These are phyloP conservation scores for Lindbergichthys nudifrons DNA, from an alignment of 2,797 vertebrate genomes.

Conservation along the genomic window DNA sequence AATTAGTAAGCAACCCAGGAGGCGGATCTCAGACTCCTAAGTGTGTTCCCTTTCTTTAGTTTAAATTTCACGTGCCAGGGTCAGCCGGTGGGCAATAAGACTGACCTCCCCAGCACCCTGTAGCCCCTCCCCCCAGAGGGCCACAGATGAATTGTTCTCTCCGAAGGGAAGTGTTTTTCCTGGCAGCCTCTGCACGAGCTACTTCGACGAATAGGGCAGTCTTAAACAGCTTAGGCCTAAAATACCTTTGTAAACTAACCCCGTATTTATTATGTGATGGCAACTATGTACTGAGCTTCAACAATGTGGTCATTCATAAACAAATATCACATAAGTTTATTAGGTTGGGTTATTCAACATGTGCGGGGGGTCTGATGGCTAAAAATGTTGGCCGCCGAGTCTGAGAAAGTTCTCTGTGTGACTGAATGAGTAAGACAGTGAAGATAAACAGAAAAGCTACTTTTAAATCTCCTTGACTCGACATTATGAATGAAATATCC, in stretches of 20 bases:
- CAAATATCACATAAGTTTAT: slow-evolving; percentile 54
- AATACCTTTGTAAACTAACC: slow-evolving; percentile 62
- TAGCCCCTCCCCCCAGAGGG: slow-evolving; percentile 52
- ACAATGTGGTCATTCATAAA: slow-evolving; percentile 59
- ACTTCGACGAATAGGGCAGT: slow-evolving; percentile 52
- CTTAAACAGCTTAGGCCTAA: slow-evolving; percentile 46
- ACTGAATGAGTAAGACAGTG: slow-evolving; percentile 52
- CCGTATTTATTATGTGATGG: slow-evolving; percentile 60
- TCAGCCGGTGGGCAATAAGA: slow-evolving; percentile 58
- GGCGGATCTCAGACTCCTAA: slow-evolving; percentile 57
- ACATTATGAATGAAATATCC: slow-evolving; percentile 56
- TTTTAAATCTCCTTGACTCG: slow-evolving; percentile 48
- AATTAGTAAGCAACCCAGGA: slow-evolving; percentile 76
- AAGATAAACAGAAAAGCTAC: slow-evolving; percentile 63
- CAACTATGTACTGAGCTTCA: slow-evolving; percentile 47
- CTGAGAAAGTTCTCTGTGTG: slow-evolving; percentile 39
- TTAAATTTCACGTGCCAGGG: slow-evolving; percentile 67
- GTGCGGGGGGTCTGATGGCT: slow-evolving; percentile 58
- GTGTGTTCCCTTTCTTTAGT: slow-evolving; percentile 64
- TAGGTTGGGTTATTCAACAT: slow-evolving; percentile 52
- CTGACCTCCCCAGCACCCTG: slow-evolving; percentile 68
- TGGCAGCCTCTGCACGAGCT: slow-evolving; percentile 57
- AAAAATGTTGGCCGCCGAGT: slow-evolving; percentile 29
- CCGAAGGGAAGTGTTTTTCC: slow-evolving; percentile 75
- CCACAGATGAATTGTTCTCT: slow-evolving; percentile 74